These are phyloP conservation scores for Chroicocephalus ridibundus DNA, from an alignment of 2,113 vertebrate genomes.

Conservation along the genomic window DNA sequence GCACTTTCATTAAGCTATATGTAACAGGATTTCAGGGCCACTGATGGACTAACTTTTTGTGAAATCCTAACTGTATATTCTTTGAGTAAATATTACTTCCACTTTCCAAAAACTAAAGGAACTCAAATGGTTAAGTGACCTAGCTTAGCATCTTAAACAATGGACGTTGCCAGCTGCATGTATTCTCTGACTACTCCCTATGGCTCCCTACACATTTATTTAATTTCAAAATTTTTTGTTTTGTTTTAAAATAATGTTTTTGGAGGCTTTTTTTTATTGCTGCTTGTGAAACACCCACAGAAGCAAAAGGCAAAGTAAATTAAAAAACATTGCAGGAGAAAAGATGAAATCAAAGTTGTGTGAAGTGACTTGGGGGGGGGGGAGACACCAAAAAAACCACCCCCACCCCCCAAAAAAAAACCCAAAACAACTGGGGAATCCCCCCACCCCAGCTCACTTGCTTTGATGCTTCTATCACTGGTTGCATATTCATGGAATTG, in stretches of 20 bases:
- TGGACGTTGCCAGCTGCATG: background rate
- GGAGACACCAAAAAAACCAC: background rate
- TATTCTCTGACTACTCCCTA: background rate
- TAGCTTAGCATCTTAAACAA: background rate
- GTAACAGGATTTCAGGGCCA: background rate
- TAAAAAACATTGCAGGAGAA: background rate
- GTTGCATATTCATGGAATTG: background rate
- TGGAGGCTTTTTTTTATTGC: background rate
- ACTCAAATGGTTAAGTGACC: background rate
- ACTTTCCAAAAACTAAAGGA: background rate
- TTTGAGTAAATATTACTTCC: background rate
- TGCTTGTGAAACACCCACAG: background rate
- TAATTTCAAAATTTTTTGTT: background rate
- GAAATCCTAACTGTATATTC: background rate
- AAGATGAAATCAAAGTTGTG: background rate
- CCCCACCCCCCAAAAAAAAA: too few relatives aligned
- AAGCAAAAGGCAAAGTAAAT: background rate
- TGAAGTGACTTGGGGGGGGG: background rate
- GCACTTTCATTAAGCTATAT: background rate
- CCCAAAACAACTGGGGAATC: background rate
- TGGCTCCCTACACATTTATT: background rate
- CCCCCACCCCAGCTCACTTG: background rate
- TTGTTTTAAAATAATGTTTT: background rate
- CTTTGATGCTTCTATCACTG: background rate
- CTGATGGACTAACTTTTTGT: background rate